Evolutionary conservation across 2,888 invertebrate species (phyloP), one percentile per base, ranked within the genome.

Genomic region (Sphaerophoria rueppellii): DNA sequence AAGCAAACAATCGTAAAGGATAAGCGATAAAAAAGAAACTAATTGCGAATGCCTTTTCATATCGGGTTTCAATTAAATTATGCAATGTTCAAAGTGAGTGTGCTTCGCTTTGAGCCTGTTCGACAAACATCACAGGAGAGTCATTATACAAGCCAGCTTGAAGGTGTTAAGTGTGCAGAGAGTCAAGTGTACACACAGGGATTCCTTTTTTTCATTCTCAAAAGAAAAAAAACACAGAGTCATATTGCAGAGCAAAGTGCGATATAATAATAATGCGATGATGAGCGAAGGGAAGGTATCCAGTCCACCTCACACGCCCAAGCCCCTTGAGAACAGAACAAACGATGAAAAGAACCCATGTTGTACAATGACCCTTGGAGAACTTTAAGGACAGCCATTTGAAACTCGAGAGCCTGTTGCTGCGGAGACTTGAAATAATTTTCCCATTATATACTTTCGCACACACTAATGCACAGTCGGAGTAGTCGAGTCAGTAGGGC

Each of bases 81-180:
- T 79, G 24, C 40, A 34, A 54, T 48, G 60, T 74, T 48, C 24
- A 24, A 24, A 73, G 73, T 54, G 67, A 58, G 67, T 63, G 75
- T 76, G 50, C 54, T 74, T 60, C 40, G 43, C 24, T 57, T 40
- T 7, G 50, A 16, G 34, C 40, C 60, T 70, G 24, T 37, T 73
- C 69, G 73, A 72, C 63, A 61, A 71, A 65, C 50, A 65, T 65
- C 50, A 37, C 11, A 48, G 14, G 54, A 24, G 54, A 61, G 50
- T 80, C 75, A 83, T 83, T 80, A 24, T 24, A 75, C 75, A 75
- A 71, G 71, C 60, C 24, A 65, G n/a, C 55, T 67, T 43, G 55
- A 75, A 79, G 82, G 74, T 75, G 82, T 82, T 74, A 60, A 75
- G 55, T 83, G 55, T 83, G 71, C 16, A 46, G 37, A 32, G 52